Conservation (phyloP, 2,888 invertebrate species). For the Ephialtes manifestator region DNA sequence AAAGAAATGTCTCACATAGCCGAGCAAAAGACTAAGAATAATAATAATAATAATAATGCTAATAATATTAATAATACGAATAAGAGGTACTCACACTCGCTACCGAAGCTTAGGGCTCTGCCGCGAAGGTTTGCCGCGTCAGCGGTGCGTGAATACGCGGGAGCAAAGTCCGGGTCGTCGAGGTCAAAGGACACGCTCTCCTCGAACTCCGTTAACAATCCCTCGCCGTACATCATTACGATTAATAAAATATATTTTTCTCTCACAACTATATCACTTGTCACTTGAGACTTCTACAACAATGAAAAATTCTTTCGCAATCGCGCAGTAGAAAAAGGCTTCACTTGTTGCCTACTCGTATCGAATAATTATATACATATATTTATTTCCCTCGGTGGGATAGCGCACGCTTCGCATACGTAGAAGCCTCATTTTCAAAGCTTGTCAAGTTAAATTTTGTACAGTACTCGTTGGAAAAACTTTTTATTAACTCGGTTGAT, state of each 20-base stretch:
- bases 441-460: too few species aligned
- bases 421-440: too few species aligned
- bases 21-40: too few species aligned
- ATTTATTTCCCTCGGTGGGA: too few species aligned
- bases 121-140: conserved; percentile 28
- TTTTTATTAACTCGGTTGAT: too few species aligned
- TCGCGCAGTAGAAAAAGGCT: background rate
- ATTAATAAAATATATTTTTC: background rate
- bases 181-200: conserved; percentile 83
- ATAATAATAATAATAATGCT: too few species aligned
- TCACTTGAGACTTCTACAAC: too few species aligned
- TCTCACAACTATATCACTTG: background rate
- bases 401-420: too few species aligned
- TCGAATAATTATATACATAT: background rate
- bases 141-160: conserved; percentile 69
- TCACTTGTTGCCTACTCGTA: background rate
- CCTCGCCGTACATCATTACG: conserved; percentile 72
- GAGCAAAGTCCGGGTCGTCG: conserved; percentile 84
- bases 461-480: too few species aligned
- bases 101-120: conserved; percentile 48
- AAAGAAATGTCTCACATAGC: too few species aligned
- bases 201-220: conserved; percentile 82
- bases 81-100: conserved; percentile 48
- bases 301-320: background rate
- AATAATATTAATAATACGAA: background rate